A percentile compares a stretch with the other conserved stretches of the same genome.
Conservation (phyloP, 2,888 invertebrate species). For the Caenorhabditis drosophilae region DNA sequence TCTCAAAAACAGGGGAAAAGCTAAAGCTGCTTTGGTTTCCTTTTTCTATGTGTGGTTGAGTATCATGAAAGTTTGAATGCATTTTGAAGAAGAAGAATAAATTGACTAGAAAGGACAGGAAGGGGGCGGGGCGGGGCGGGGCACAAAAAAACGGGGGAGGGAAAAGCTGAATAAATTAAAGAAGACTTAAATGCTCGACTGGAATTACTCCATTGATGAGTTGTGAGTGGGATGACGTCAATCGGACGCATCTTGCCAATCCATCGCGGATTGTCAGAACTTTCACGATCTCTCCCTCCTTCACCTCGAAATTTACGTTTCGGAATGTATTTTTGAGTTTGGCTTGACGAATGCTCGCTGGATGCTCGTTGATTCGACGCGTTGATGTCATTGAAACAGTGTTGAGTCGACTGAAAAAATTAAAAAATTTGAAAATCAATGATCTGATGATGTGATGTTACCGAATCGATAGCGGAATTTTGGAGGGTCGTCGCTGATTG, state of each 20-base stretch:
- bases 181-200: slow-evolving; percentile 15
- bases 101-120: slow-evolving; percentile 9
- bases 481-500: slow-evolving; percentile 17
- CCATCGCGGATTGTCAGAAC: slow-evolving; percentile 49
- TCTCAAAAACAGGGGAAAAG: no score
- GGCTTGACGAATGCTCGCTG: slow-evolving; percentile 16
- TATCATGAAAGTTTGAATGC: slow-evolving; percentile 17
- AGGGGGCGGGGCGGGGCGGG: not conserved
- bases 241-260: slow-evolving; percentile 40
- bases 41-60: no score
- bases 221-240: slow-evolving; percentile 15
- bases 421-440: no score
- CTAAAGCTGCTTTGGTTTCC: no score
- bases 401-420: slow-evolving; percentile 14
- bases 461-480: slow-evolving; percentile 45
- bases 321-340: slow-evolving; percentile 10
- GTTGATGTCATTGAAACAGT: slow-evolving; percentile 12
- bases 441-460: no score
- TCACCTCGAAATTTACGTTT: slow-evolving; percentile 29
- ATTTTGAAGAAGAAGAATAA: not conserved
- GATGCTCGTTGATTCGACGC: not conserved
- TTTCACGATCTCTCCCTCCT: slow-evolving; percentile 51
- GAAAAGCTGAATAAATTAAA: slow-evolving; percentile 3
- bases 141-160: not conserved
- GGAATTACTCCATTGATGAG: slow-evolving; percentile 42